Conservation (phyloP, 2,888 invertebrate genomes). For the Oxyscelio sp. region DNA sequence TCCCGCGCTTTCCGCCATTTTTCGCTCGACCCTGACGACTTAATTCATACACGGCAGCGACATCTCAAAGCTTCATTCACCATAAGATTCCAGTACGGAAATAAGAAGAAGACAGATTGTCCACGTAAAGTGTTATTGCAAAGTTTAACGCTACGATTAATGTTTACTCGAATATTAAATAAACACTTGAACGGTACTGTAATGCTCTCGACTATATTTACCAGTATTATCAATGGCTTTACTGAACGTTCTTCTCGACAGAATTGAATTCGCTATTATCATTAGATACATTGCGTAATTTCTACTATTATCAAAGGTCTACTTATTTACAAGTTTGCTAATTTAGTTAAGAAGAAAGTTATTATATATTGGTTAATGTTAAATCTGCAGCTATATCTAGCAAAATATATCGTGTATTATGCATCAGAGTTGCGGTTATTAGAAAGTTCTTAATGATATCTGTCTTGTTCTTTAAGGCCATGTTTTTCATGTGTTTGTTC, state of each 20-base stretch:
- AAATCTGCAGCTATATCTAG: slow-evolving; percentile 23
- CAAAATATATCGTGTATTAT: slow-evolving; percentile 34
- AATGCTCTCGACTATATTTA: slow-evolving; percentile 2
- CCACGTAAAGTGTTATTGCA: neutral
- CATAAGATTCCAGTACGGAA: slow-evolving; percentile 7
- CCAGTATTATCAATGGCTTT: slow-evolving; percentile 5
- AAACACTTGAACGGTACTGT: slow-evolving; percentile 13
- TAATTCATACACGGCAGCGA: slow-evolving; percentile 61
- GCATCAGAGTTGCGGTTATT: slow-evolving; percentile 13
- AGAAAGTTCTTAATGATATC: slow-evolving; percentile 19
- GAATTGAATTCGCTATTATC: slow-evolving; percentile 18
- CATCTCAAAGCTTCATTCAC: slow-evolving; percentile 31
- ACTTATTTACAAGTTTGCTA: slow-evolving; percentile 54
- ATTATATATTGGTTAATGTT: slow-evolving; percentile 63
- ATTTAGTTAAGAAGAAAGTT: slow-evolving; percentile 26
- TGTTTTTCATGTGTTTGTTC: slow-evolving; percentile 23
- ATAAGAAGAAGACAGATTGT: slow-evolving; percentile 43
- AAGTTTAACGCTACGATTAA: slow-evolving; percentile 2
- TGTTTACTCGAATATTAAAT: slow-evolving; percentile 1
- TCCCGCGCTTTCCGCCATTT: slow-evolving; percentile 87
- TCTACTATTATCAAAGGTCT: slow-evolving; percentile 9
- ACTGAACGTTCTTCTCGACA: slow-evolving; percentile 15
- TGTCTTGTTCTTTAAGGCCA: slow-evolving; percentile 61
- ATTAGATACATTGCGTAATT: slow-evolving; percentile 30
- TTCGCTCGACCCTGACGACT: slow-evolving; percentile 47